phyloP scores from a whole-genome alignment of 2,797 vertebrate genomes.

The Pteronotus mesoamericanus region DNA sequence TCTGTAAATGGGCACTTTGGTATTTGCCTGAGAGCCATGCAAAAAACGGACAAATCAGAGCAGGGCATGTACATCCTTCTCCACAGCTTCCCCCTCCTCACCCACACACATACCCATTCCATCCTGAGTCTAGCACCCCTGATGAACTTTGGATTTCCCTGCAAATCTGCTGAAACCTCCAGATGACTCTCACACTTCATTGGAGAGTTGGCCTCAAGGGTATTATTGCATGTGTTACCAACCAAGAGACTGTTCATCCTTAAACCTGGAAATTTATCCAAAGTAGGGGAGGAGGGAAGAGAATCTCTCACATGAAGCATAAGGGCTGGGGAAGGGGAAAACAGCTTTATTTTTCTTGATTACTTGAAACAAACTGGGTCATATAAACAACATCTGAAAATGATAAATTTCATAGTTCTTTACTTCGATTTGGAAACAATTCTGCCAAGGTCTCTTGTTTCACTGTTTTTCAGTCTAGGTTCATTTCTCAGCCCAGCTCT shows the following conservation, averaged over 20 bases:
- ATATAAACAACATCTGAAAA: not conserved
- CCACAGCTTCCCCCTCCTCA: too few species aligned
- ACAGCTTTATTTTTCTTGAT: not conserved
- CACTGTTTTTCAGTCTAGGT: not conserved
- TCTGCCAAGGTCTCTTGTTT: not conserved
- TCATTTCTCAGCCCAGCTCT: not conserved
- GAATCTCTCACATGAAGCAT: not conserved
- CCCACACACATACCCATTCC: too few species aligned
- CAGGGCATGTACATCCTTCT: not conserved
- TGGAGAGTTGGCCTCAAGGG: not conserved
- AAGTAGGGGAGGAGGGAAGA: not conserved
- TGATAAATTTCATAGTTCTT: not conserved
- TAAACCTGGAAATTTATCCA: not conserved
- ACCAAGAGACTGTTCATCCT: not conserved
- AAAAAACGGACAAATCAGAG: not conserved
- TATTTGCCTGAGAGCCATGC: not conserved
- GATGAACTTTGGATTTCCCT: not conserved
- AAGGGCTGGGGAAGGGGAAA: not conserved
- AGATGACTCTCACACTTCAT: not conserved
- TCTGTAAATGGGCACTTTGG: not conserved
- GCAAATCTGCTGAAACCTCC: not conserved
- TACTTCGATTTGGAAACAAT: not conserved
- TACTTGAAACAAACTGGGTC: not conserved
- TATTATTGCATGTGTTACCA: not conserved
- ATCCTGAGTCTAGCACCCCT: not conserved